Percentiles rank a stretch among this genome's conserved stretches.
Conservation (phyloP, 2,888 invertebrate genomes). For the Seira sanloemensis region DNA sequence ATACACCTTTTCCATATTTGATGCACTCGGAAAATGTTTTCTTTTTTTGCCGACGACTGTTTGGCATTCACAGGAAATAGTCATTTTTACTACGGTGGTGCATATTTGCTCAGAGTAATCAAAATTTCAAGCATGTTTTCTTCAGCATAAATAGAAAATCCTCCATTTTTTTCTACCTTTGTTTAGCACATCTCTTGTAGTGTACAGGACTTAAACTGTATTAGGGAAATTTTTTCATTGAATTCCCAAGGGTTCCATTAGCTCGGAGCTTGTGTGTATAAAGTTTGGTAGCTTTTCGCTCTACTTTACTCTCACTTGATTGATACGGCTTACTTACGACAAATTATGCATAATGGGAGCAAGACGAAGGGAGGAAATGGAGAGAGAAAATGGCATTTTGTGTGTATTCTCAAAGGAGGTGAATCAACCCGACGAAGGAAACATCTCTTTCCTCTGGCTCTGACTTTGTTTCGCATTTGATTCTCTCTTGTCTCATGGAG, state of each 20-base stretch:
- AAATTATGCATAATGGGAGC: conserved; percentile 54
- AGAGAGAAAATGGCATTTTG: no score
- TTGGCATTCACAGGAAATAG: no score
- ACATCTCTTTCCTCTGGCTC: background rate
- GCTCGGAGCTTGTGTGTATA: conserved; percentile 15
- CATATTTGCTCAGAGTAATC: background rate
- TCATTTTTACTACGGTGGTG: no score
- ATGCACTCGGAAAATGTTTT: background rate
- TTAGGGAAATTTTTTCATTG: conserved; percentile 47
- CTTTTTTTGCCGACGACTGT: no score
- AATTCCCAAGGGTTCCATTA: conserved; percentile 53
- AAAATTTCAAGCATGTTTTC: conserved; percentile 28
- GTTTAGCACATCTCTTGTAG: background rate
- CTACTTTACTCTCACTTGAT: conserved; percentile 44
- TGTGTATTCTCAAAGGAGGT: no score
- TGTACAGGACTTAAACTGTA: conserved; percentile 35
- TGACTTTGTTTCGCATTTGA: no score
- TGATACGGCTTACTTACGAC: conserved; percentile 50
- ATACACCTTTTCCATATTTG: background rate
- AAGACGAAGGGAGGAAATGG: conserved; percentile 22
- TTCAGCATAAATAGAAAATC: background rate
- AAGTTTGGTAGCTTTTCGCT: conserved; percentile 32
- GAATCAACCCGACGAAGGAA: no score
- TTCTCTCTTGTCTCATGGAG: no score
- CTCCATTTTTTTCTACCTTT: background rate